Evolutionary conservation across 2,888 invertebrate species (phyloP), one percentile per base, ranked within the genome.

Genomic region (Conistra vaccinii): DNA sequence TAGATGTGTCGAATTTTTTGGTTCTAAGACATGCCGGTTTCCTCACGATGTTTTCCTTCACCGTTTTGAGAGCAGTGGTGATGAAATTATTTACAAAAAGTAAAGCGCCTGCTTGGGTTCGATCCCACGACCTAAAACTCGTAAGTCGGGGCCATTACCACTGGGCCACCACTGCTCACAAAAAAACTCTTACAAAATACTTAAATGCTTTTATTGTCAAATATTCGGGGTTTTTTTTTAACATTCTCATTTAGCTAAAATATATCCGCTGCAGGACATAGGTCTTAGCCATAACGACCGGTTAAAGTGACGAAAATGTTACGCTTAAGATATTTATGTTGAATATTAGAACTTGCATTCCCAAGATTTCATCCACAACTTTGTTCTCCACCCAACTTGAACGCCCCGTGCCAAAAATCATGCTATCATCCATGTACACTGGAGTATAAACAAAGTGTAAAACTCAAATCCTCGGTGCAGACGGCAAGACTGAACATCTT

Each of bases 401-500:
- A 67, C 70, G 48, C 32, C 45, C 29, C 53, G 62, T 78, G 68
- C 78, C 73, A 76, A 85, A 86, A 73, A 78, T 71, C 74, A 86
- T 45, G 81, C 76, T 88, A 88, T 88, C 83, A 65, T 68, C 78
- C 72, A 69, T 78, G 69, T 80, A 88, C 77, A 83, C 67, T 75
- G 81, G 73, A 82, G 73, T 80, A 84, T 82, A 88, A 90, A 91
- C 89, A 89, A 87, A 90, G 81, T 87, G 85, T 89, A 88, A 90
- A 90, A 91, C 89, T 89, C 88, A 91, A 92, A 92, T 91, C 92
- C 93, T 85, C 81, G 85, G 76, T 87, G 92, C 94, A 94, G 94
- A 93, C 83, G 91, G 87, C 89, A 93, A 94, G 90, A 93, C 90
- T 91, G 91, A 92, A 92, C 93, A 93, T 94, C 95, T 95, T 95